Conservation (phyloP, 2,797 vertebrate genomes). For the Cetoscarus ocellatus region DNA sequence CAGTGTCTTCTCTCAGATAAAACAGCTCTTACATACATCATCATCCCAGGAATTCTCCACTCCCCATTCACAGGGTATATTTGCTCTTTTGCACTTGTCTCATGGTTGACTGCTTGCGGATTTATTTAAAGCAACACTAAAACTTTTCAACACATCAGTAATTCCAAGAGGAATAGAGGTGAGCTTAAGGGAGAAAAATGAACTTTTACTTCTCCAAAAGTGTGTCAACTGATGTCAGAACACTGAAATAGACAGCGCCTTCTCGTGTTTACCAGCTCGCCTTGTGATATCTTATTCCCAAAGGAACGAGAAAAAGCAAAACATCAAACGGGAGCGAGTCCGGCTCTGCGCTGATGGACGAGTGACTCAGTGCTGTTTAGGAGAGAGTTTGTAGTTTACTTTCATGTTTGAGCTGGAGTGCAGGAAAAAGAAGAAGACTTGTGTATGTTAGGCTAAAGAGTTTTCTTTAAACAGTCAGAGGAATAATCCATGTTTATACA, state of each 20-base stretch:
- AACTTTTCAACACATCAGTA: slow-evolving; percentile 16
- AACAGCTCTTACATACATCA: not conserved
- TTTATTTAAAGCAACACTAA: slow-evolving; percentile 44
- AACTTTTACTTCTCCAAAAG: slow-evolving; percentile 13
- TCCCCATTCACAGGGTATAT: slow-evolving; percentile 11
- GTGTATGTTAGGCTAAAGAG: not conserved
- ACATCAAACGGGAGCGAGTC: slow-evolving; percentile 15
- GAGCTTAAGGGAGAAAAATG: slow-evolving; percentile 8
- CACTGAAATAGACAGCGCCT: slow-evolving; percentile 3
- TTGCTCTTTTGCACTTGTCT: slow-evolving; percentile 18
- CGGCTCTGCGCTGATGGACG: slow-evolving; percentile 13
- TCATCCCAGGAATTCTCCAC: slow-evolving; percentile 1
- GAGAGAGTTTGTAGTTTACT: slow-evolving; percentile 5
- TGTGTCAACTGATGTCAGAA: slow-evolving; percentile 11
- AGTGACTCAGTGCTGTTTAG: slow-evolving; percentile 7
- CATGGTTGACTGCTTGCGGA: slow-evolving; percentile 41
- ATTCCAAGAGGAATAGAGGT: slow-evolving; percentile 16
- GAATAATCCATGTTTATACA: not conserved
- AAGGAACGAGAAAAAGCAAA: slow-evolving; percentile 21
- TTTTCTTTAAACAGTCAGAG: not conserved
- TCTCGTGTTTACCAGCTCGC: slow-evolving; percentile 26
- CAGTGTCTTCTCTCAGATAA: slow-evolving; percentile 9
- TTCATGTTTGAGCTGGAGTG: not conserved
- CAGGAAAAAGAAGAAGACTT: not conserved
- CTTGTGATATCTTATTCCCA: slow-evolving; percentile 20